A percentile compares a stretch with the other conserved stretches of the same genome.
Conservation (phyloP, 2,888 invertebrate genomes). For the Horisme vitalbata region DNA sequence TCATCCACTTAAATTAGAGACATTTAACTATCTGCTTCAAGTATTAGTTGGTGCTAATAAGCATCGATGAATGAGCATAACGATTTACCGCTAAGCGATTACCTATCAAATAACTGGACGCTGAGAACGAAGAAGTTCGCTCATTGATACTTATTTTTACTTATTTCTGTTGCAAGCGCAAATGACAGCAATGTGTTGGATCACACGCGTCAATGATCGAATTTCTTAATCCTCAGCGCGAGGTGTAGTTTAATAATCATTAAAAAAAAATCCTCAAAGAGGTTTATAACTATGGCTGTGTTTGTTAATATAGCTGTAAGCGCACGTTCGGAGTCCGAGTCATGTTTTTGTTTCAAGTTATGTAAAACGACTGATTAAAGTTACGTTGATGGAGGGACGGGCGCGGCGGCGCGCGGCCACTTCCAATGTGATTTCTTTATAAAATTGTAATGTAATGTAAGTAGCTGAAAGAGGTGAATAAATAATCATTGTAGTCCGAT, state of each 20-base stretch:
- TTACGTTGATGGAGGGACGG: constrained; percentile 58
- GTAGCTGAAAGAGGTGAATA: constrained; percentile 78
- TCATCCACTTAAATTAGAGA: no score
- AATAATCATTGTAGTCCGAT: constrained; percentile 79
- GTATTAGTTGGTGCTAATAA: no score
- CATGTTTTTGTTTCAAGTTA: constrained; percentile 51
- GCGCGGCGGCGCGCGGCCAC: constrained; percentile 39
- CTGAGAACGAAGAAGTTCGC: no score
- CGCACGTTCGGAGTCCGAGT: constrained; percentile 8
- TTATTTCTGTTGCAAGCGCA: no score
- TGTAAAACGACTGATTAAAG: constrained; percentile 76
- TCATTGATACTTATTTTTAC: no score
- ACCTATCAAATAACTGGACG: no score
- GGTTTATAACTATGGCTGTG: constrained; percentile 17
- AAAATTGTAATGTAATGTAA: constrained; percentile 78
- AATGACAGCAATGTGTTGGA: no score
- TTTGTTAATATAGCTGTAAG: constrained; percentile 2
- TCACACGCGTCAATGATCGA: no score
- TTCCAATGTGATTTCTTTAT: constrained; percentile 81
- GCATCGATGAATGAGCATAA: no score
- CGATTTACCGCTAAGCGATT: no score
- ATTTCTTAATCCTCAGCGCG: no score
- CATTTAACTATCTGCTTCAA: no score
- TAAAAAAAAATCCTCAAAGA: constrained; percentile 18
- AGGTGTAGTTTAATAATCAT: constrained; percentile 4